Evolutionary conservation across 2,113 vertebrate species (phyloP), one percentile per base, ranked within the genome.

Genomic region (Rhabdomys dilectus): DNA sequence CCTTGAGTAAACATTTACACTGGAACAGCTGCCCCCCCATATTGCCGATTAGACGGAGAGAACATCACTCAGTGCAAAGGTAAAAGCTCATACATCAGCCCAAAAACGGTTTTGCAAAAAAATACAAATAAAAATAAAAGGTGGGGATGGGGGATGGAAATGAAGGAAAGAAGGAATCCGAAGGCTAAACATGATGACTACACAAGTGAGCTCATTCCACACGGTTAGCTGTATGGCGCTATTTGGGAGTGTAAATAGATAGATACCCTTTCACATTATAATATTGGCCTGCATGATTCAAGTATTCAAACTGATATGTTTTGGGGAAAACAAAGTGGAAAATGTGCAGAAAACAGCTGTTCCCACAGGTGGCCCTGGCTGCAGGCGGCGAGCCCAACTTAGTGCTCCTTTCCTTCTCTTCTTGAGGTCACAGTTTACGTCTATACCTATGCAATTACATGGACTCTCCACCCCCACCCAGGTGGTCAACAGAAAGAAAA

Each of bases 251-350:
- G 99, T 99, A 99, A 99, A 99, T 99, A 99, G 99, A 99, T 99
- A 99, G 99, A 99, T 99, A 99, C 98, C 98, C 98, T 98, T 99
- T 99, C 99, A 99, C 99, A 99, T 99, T 99, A 99, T 99, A 99
- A 99, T 99, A 99, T 99, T 99, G 99, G 99, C 99, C 99, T 99
- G 99, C 99, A 99, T 99, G 99, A 99, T 99, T 99, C 99, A 99
- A 99, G 99, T 99, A 99, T 99, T 99, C 99, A 99, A 99, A 99
- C 99, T 99, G 99, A 99, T 99, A 99, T 99, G 99, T 99, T 99
- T 99, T 99, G 99, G 99, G 99, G 99, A 99, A 99, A 99, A 99
- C 99, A 99, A 99, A 99, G 99, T 99, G 99, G 99, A 99, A 99
- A 99, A 99, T 99, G 99, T 99, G 99, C 99, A 99, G 99, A 99